Evolutionary conservation across 2,113 vertebrate species (phyloP), one percentile per base, ranked within the genome.

Genomic region (Chelonoidis abingdonii): DNA sequence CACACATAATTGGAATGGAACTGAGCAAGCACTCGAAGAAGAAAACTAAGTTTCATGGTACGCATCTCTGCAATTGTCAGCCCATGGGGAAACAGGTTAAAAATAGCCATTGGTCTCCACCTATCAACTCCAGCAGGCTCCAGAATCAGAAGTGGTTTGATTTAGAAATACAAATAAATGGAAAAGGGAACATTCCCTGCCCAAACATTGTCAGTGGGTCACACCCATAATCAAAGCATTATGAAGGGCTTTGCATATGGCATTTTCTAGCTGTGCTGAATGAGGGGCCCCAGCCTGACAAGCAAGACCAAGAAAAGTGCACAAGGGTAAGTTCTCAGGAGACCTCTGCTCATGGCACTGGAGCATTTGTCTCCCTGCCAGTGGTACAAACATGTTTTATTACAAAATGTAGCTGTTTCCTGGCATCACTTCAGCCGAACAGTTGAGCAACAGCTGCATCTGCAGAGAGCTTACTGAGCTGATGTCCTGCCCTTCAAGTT

Each of bases 351-450:
- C 81, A 2, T 24, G 1, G 1, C 47, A 4, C 62, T n/a, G 6
- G 6, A 59, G 47, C 80, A 82, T 57, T 41, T 8, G 22, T 4
- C 41, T 52, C 29, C 22, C 8, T 56, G 35, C 13, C 65, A 13
- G 50, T 2, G 7, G 12, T 0, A 4, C 65, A 13, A 31, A 54
- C 7, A 5, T 82, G 52, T 29, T 12, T 6, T 21, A 16, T 31
- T 17, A 0, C 17, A 10, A 1, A 0, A 38, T 75, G 38, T 0
- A 49, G 92, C 69, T 19, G 84, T 0, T 35, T 19, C n/a, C 81
- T 22, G n/a, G 0, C 59, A 0, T 56, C 6, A 50, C 84, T 47
- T 2, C 65, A 16, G 1, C 24, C 12, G 10, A 47, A 1, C 69
- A 3, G 2, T 12, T 24, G 65, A 80, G 78, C 47, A 80, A 49